These are phyloP conservation scores for Theropithecus gelada DNA, from an alignment of 2,113 vertebrate species.

Conservation along the genomic window DNA sequence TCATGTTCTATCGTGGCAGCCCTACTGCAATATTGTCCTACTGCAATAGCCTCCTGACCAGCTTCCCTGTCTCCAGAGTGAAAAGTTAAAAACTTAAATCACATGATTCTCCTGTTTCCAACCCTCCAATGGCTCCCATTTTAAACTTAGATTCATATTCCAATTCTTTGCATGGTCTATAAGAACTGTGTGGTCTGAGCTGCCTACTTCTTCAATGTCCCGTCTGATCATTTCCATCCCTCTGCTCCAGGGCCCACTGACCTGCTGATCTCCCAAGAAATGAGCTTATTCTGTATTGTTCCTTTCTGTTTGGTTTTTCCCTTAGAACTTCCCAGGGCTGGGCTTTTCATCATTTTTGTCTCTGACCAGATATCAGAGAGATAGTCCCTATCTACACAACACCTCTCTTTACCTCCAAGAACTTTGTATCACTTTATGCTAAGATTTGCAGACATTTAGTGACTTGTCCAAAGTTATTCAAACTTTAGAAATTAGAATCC, in stretches of 20 bases:
- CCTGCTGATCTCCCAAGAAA: not conserved
- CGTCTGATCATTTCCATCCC: not conserved
- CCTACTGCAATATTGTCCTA: not conserved
- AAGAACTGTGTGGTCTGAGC: not conserved
- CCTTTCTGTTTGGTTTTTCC: not conserved
- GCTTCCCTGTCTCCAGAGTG: not conserved
- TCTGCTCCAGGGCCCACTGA: not conserved
- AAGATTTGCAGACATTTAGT: not conserved
- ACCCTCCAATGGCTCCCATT: not conserved
- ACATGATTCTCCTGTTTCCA: not conserved
- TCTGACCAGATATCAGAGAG: not conserved
- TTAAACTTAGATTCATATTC: not conserved
- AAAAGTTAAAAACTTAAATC: not conserved
- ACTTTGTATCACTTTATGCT: not conserved
- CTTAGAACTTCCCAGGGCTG: not conserved
- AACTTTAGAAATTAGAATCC: not conserved
- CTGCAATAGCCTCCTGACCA: not conserved
- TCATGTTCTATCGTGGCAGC: too few species aligned
- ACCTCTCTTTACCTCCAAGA: not conserved
- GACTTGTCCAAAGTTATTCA: not conserved
- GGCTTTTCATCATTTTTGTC: not conserved
- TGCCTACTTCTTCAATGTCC: not conserved
- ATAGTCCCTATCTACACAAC: not conserved
- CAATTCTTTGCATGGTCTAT: not conserved
- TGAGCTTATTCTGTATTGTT: not conserved